phyloP scores from a whole-genome alignment of 2,888 invertebrate genomes.

The Therioaphis trifolii region DNA sequence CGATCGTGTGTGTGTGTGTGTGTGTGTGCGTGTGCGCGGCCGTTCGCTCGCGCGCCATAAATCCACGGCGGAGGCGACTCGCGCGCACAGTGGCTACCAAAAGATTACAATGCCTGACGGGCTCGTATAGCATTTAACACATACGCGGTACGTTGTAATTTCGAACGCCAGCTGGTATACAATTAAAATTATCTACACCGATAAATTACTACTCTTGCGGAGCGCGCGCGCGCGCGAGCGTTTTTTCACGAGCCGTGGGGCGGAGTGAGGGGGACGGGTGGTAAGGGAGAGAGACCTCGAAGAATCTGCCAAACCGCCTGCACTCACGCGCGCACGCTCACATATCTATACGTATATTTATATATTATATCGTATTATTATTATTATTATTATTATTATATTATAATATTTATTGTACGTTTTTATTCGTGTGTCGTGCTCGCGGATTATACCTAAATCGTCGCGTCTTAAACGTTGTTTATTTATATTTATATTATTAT shows the following conservation, averaged over 20 bases:
- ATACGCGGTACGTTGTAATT: slow-evolving; percentile 38
- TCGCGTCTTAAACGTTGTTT: background rate
- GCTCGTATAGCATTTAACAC: slow-evolving; percentile 42
- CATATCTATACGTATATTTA: background rate
- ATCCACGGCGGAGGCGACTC: slow-evolving; percentile 20
- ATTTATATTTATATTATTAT: background rate
- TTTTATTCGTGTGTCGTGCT: too few species aligned
- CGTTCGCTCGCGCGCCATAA: slow-evolving; percentile 36
- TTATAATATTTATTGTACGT: too few species aligned
- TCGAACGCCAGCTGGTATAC: slow-evolving; percentile 46
- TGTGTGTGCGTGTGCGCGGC: background rate
- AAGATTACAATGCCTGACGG: slow-evolving; percentile 56
- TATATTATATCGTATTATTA: too few species aligned
- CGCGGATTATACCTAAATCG: background rate
- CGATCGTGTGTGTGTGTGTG: slow-evolving; percentile 22
- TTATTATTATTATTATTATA: too few species aligned
- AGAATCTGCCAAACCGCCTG: slow-evolving; percentile 11
- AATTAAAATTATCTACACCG: slow-evolving; percentile 55
- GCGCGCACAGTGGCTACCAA: slow-evolving; percentile 54
- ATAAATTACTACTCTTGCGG: slow-evolving; percentile 50
- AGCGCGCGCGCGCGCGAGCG: background rate
- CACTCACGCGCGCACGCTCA: background rate
- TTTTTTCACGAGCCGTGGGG: background rate
- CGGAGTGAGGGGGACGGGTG: background rate
- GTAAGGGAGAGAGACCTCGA: too few species aligned